Evolutionary conservation across 2,113 vertebrate genomes (phyloP), one percentile per base, ranked within the genome.

Genomic region (Forbesichthys papilliferus): DNA sequence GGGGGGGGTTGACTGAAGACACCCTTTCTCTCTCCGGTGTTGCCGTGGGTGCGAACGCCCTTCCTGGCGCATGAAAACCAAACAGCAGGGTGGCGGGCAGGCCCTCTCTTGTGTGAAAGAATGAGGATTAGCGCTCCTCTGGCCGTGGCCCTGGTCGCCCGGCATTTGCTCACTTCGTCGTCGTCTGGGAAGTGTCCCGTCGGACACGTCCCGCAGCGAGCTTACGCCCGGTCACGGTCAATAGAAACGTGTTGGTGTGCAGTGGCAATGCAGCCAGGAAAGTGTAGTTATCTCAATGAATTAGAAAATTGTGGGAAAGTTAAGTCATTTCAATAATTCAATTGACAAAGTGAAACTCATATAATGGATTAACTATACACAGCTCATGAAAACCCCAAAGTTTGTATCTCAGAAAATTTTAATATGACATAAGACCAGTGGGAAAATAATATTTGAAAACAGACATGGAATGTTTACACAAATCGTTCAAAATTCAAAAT

Each of bases 11-110:
- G 68, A 46, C 61, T 62, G 64, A 75, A 69, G 56, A 77, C 51
- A 67, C 36, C 55, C 55, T 76, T 78, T 52, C 49, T 52, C 55
- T 76, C 80, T 52, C 49, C 11, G 10, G 49, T 11, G 13, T 52
- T 42, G 36, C 36, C 36, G 36, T 42, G 1, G 36, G 36, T 42
- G 5, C 4, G 7, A 42, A 42, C 5, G 36, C 7, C 36, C 36
- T 42, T 42, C 36, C 36, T 42, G 7, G 36, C 36, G 36, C 36
- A 42, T 42, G 36, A 75, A 77, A 75, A 59, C 75, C 70, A 81
- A 73, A 77, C 81, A 51, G 74, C 80, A 71, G 76, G 81, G 77
- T 64, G 74, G 71, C 71, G 79, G 71, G 57, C 61, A 51, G 65
- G 71, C 69, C 84, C 73, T 71, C 74, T 68, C 67, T 71, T 56